A percentile compares a stretch with the other conserved stretches of the same genome.
These are phyloP conservation scores for Asbolus verrucosus DNA, from an alignment of 1,140 invertebrate genomes.

Conservation along the genomic window DNA sequence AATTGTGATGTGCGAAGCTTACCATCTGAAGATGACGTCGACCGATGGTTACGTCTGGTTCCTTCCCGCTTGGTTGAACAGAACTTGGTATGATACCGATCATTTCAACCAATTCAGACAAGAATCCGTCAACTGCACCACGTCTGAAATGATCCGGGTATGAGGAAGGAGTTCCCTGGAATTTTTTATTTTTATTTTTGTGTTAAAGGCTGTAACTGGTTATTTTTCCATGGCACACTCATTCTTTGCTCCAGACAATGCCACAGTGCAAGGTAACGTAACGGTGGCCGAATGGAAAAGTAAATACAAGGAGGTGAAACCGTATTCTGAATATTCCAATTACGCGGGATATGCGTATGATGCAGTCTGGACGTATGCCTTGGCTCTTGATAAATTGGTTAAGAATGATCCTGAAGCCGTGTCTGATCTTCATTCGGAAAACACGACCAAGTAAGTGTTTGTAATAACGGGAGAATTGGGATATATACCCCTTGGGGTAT, in stretches of 20 bases:
- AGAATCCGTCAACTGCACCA: constrained; percentile 72
- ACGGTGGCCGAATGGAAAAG: constrained; percentile 72
- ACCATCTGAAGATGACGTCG: constrained; percentile 75
- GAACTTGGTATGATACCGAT: constrained; percentile 77
- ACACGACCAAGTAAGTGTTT: constrained; percentile 71
- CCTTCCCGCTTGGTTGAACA: constrained; percentile 78
- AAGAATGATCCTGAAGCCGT: constrained; percentile 71
- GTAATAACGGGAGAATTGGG: no score
- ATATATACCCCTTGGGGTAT: no score
- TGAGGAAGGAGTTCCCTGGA: no score
- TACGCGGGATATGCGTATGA: constrained; percentile 87
- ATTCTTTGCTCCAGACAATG: constrained; percentile 73
- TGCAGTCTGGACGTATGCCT: constrained; percentile 86
- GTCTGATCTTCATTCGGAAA: constrained; percentile 71
- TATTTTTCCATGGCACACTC: constrained; percentile 80
- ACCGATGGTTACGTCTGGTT: constrained; percentile 86
- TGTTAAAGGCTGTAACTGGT: constrained; percentile 83
- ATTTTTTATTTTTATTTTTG: no score
- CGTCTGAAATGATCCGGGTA: constrained; percentile 72
- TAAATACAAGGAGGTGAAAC: constrained; percentile 62
- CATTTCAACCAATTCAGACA: constrained; percentile 67
- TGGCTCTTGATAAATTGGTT: constrained; percentile 76
- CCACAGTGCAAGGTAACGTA: constrained; percentile 74
- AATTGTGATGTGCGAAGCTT: constrained; percentile 82
- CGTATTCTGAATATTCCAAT: constrained; percentile 64